Evolutionary conservation across 2,888 invertebrate species (phyloP), one percentile per base, ranked within the genome.

Genomic region (Peribatodes rhomboidaria): DNA sequence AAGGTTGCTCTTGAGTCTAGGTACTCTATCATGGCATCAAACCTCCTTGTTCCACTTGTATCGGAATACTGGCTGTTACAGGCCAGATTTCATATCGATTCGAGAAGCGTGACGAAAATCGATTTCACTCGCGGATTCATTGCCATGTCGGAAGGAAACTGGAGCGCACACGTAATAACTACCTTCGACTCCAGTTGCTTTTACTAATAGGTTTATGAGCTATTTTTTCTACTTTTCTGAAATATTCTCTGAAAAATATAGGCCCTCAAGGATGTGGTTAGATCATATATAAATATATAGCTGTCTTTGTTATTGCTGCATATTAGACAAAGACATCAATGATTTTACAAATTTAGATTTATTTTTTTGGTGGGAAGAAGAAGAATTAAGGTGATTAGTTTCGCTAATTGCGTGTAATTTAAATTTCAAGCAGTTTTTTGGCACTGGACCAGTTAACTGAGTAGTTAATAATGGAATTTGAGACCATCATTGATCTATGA

Each of bases 81-180:
- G 39, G 55, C 52, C 56, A 60, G 62, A 59, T 63, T 55, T 68
- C 50, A 62, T 58, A 62, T 66, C 62, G 67, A 60, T 50, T 52
- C 70, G 59, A 53, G 16, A 18, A 67, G 62, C 73, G 68, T 71
- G 62, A 68, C 71, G 55, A 57, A 61, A 50, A 71, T 67, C 75
- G 77, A 78, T 77, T 78, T 78, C 78, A 72, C 77, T 70, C 41
- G 37, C 63, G 70, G 65, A 68, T 69, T 70, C 71, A 74, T 70
- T 67, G 72, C 76, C 71, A 73, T 70, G 61, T 68, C 71, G 67
- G 74, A 73, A 75, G 75, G 71, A 73, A 71, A 73, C 67, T 67
- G 54, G 62, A 70, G 37, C 64, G 57, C 33, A 67, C 57, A 69
- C 72, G 73, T 75, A 72, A 73, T 70, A 65, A 27, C 63, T 55